A percentile compares a stretch with the other conserved stretches of the same genome.
These are phyloP conservation scores for Coenobita brevimanus DNA, from an alignment of 1,140 invertebrate genomes.

Conservation along the genomic window DNA sequence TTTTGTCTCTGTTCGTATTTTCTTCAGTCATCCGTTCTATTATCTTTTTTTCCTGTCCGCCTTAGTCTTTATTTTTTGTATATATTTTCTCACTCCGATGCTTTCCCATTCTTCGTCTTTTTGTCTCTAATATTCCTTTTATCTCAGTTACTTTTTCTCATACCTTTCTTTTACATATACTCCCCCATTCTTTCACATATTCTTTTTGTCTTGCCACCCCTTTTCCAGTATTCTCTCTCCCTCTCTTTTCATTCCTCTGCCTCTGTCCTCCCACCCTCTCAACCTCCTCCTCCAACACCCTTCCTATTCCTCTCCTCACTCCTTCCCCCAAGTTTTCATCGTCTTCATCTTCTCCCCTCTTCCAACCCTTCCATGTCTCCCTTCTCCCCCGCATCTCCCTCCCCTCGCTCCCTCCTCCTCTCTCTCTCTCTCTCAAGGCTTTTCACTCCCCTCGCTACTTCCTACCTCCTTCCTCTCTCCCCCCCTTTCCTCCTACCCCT, in stretches of 20 bases:
- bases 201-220: no score
- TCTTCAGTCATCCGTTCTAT: neutral
- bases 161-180: no score
- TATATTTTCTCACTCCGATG: neutral
- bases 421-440: neutral
- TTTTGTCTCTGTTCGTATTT: neutral
- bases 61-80: neutral
- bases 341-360: neutral
- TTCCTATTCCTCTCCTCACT: neutral
- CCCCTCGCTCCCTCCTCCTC: neutral
- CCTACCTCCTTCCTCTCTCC: neutral
- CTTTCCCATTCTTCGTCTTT: no score
- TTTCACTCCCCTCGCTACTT: neutral
- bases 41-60: neutral
- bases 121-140: neutral
- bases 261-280: no score
- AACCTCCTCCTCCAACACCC: neutral
- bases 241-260: no score
- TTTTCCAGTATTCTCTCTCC: neutral
- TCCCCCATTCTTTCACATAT: no score
- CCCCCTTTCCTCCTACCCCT: neutral
- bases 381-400: neutral
- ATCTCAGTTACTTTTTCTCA: neutral
- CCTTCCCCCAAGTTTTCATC: neutral
- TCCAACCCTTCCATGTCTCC: neutral